Conservation (phyloP, 2,797 vertebrate genomes). For the Simalia tracyae region DNA sequence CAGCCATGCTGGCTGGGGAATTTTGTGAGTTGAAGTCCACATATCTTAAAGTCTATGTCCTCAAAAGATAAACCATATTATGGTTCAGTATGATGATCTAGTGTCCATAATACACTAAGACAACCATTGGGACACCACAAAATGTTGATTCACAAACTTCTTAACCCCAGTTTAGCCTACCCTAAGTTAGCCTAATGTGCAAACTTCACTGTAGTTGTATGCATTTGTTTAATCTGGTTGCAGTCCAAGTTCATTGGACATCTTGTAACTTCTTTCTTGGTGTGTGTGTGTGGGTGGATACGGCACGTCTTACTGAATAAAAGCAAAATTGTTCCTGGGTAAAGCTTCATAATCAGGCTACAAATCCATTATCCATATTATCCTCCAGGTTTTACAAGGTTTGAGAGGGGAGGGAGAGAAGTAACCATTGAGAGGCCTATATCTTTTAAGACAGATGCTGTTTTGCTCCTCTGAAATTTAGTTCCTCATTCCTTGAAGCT, state of each 20-base stretch:
- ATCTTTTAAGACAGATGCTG: slow-evolving; percentile 35
- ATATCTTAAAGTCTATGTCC: not conserved
- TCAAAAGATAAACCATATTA: not conserved
- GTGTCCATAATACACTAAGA: not conserved
- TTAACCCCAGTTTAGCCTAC: not conserved
- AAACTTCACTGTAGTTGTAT: not conserved
- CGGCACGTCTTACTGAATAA: not conserved
- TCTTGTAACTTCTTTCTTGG: not conserved
- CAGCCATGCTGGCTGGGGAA: too few species aligned
- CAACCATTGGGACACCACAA: not conserved
- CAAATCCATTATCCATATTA: slow-evolving; percentile 34
- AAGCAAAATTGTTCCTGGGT: not conserved
- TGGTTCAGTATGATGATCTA: not conserved
- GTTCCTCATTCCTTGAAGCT: slow-evolving; percentile 59
- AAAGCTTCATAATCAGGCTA: not conserved
- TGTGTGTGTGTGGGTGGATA: too few species aligned
- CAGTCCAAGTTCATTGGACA: not conserved
- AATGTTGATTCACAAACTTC: not conserved
- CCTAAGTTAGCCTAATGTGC: not conserved
- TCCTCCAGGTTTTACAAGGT: slow-evolving; percentile 46
- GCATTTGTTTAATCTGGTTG: not conserved
- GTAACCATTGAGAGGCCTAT: slow-evolving; percentile 34
- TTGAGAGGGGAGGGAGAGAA: not conserved
- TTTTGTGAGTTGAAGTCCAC: too few species aligned
- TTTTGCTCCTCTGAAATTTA: slow-evolving; percentile 63